Conservation (phyloP, 2,113 vertebrate species). For the Cottus gobio region DNA sequence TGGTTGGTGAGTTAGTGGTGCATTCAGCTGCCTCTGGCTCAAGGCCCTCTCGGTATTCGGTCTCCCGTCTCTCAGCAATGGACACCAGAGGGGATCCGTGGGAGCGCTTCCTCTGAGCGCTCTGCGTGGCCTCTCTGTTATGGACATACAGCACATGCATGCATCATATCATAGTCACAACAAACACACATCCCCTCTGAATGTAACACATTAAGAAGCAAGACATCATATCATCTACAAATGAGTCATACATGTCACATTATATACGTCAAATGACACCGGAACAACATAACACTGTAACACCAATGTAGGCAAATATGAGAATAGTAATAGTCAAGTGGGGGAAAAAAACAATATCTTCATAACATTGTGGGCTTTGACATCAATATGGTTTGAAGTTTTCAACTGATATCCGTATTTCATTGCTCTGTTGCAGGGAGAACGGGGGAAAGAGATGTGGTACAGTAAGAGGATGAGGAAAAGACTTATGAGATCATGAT, state of each 20-base stretch:
- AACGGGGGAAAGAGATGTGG: not conserved
- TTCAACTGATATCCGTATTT: not conserved
- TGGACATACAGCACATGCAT: constrained; percentile 17
- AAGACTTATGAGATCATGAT: not conserved
- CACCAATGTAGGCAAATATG: not conserved
- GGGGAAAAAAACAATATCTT: not conserved
- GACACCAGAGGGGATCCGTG: constrained; percentile 67
- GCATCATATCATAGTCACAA: constrained; percentile 14
- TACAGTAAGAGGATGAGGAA: not conserved
- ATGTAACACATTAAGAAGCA: constrained; percentile 1
- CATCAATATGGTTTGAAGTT: not conserved
- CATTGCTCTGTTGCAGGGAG: not conserved
- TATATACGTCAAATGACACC: not conserved
- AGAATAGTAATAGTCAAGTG: not conserved
- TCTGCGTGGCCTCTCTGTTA: constrained; percentile 71
- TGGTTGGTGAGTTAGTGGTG: constrained; percentile 25
- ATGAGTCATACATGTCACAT: constrained; percentile 31
- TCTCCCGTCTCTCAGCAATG: constrained; percentile 84
- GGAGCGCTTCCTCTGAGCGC: constrained; percentile 67
- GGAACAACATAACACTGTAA: not conserved
- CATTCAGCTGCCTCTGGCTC: constrained; percentile 51
- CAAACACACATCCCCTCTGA: constrained; percentile 8
- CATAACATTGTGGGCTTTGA: not conserved
- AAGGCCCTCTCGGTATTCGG: constrained; percentile 30
- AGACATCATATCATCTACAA: not conserved